Base-by-base conservation (phyloP, 1,140 invertebrate species). In the Papilio glaucus region DNA sequence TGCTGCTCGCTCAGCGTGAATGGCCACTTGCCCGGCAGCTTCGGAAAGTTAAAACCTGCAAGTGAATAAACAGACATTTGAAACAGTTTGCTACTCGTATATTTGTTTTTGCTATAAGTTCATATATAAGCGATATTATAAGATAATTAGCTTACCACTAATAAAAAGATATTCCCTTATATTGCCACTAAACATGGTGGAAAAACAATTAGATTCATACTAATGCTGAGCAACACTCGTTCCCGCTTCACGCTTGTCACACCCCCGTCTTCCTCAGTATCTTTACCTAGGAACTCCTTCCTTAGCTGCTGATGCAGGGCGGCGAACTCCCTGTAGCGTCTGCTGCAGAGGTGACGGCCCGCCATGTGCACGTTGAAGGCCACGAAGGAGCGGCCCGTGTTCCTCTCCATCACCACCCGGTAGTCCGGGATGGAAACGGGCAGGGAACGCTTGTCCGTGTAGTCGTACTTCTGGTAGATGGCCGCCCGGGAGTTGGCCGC, bases 281-380 rank as follows among this genome's bases (percentile, higher is more conserved):
- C 71, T 84, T 87, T 75, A 95, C 94, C 99, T 75, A 97, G 94
- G 93, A 99, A 99, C 90, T 99, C 98, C 88, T 98, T 97, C 90
- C 99, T 99, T 60, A 99, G 94, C 75, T 97, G 96, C 79, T 96
- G 95, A 86, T 99, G 97, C 63, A 99, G 90, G 72, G 97, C 96
- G 13, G 97, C 96, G 90, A 99, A 99, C 93, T 99, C 99, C 65
- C 98, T 95, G 89, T 99, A 99, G 42, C 99, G 94, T 61, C 99
- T 94, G 37, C 98, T 99, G 89, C 99, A 99, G 26, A 99, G 94
- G 91, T 99, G 99, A 57, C 99, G 93, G 0, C 99, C 99, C 33
- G 99, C 99, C 98, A 99, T 99, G 89, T 99, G 99, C 74, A 99
- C 99, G 90, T 99, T 99, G 93, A 98, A 99, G 0, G 99, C 98